A percentile compares a stretch with the other conserved stretches of the same genome.
These are phyloP conservation scores for Hydrolagus affinis DNA, from an alignment of 2,113 vertebrate genomes.

Conservation along the genomic window DNA sequence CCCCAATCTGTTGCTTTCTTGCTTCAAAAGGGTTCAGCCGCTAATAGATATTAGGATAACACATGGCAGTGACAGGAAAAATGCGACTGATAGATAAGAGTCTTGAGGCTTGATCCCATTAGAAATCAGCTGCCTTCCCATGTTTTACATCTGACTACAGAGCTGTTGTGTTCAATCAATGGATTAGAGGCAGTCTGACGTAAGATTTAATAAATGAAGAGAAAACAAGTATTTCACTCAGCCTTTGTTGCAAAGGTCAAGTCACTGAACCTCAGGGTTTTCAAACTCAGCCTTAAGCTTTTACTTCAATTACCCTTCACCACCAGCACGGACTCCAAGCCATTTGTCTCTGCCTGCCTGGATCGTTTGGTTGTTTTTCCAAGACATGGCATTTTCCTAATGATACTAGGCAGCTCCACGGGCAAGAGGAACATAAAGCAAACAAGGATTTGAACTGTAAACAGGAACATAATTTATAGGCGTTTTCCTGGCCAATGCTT, in stretches of 20 bases:
- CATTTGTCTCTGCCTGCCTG: conserved; percentile 4
- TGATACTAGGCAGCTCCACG: conserved; percentile 2
- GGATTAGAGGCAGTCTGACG: conserved; percentile 33
- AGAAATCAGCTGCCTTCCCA: background rate
- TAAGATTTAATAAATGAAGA: conserved; percentile 38
- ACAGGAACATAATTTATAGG: background rate
- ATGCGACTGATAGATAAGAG: background rate
- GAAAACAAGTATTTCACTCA: conserved; percentile 1
- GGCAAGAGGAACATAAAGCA: background rate
- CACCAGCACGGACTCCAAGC: conserved; percentile 15
- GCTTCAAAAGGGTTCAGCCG: background rate
- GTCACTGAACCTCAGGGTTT: conserved; percentile 20
- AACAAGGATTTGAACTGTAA: background rate
- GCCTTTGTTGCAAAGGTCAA: conserved; percentile 20
- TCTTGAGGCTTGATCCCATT: background rate
- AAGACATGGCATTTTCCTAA: background rate
- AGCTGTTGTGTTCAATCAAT: background rate
- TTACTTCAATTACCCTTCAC: conserved; percentile 23
- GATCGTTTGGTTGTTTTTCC: background rate
- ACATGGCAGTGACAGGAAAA: background rate
- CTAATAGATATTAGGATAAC: background rate
- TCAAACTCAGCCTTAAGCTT: conserved; percentile 15
- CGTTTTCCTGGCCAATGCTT: background rate
- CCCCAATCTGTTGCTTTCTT: background rate
- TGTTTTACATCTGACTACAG: background rate